Evolutionary conservation across 1,140 invertebrate species (phyloP).

Genomic region (Aphelenchoides avenae): DNA sequence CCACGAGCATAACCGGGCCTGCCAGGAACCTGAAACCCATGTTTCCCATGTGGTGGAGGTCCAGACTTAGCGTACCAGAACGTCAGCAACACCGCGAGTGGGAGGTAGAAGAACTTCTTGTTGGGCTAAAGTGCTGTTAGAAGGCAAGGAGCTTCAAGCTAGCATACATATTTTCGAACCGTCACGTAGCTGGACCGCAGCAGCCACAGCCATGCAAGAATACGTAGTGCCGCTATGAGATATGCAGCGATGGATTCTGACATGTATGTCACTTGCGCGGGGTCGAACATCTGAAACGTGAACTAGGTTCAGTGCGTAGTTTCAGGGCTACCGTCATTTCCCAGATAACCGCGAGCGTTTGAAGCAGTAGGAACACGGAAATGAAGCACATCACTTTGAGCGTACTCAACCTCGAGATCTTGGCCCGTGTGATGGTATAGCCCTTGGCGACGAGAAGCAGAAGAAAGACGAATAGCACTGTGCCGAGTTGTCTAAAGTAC

Average conservation of each 20-base stretch:
- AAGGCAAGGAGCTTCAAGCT: not conserved
- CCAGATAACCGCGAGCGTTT: slow-evolving; percentile 68
- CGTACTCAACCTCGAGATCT: slow-evolving; percentile 68
- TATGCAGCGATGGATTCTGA: slow-evolving; percentile 85
- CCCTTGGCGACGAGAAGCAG: slow-evolving; percentile 80
- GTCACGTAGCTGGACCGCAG: slow-evolving; percentile 66
- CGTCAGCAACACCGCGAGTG: slow-evolving; percentile 74
- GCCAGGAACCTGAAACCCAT: slow-evolving; percentile 67
- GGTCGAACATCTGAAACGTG: slow-evolving; percentile 73
- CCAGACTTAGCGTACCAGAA: slow-evolving; percentile 67
- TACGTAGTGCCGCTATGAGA: slow-evolving; percentile 71
- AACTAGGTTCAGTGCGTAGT: not conserved
- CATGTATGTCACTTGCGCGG: slow-evolving; percentile 78
- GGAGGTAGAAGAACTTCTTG: slow-evolving; percentile 70
- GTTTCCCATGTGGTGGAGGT: slow-evolving; percentile 6
- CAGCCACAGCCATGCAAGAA: slow-evolving; percentile 78
- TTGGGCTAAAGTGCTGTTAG: slow-evolving; percentile 64
- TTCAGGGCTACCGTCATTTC: slow-evolving; percentile 19
- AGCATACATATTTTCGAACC: slow-evolving; percentile 63
- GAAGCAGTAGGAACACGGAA: slow-evolving; percentile 60
- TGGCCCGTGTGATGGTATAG: slow-evolving; percentile 79
- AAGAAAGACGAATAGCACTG: slow-evolving; percentile 72
- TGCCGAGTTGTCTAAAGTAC: slow-evolving; percentile 70
- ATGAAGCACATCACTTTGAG: slow-evolving; percentile 77
- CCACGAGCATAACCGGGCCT: slow-evolving; percentile 73